Conservation (phyloP, 2,113 vertebrate genomes). For the Hoplias malabaricus region DNA sequence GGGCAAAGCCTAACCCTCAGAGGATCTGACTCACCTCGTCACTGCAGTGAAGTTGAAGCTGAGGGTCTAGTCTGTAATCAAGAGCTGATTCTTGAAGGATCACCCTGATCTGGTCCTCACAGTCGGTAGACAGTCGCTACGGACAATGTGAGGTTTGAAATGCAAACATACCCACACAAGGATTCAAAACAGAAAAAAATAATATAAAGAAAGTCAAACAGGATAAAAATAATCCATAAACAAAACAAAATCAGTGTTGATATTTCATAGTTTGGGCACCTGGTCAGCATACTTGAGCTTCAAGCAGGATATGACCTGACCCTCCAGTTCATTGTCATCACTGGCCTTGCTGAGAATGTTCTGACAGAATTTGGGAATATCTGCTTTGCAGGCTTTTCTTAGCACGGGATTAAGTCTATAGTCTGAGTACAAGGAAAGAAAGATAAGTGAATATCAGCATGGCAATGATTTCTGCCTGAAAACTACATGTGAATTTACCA, state of each 20-base stretch:
- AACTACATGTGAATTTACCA: not conserved
- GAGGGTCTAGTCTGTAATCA: constrained; percentile 87
- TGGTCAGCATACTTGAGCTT: constrained; percentile 96
- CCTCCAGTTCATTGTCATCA: constrained; percentile 90
- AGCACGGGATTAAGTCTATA: constrained; percentile 94
- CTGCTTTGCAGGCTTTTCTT: constrained; percentile 94
- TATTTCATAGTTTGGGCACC: constrained; percentile 65
- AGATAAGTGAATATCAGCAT: not conserved
- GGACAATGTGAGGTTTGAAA: not conserved
- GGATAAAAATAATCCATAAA: not conserved
- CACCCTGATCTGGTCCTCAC: constrained; percentile 87
- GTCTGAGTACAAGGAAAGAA: constrained; percentile 71
- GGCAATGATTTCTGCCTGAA: not conserved
- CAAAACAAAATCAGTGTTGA: not conserved
- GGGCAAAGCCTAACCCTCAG: not conserved
- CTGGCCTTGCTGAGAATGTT: constrained; percentile 85
- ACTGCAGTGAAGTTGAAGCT: constrained; percentile 86
- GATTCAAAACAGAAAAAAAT: not conserved
- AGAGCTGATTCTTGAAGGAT: constrained; percentile 89
- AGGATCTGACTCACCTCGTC: constrained; percentile 76
- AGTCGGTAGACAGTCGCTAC: constrained; percentile 85
- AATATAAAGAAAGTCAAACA: too few species aligned
- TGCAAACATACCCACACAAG: constrained; percentile 11
- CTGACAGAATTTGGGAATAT: constrained; percentile 97
- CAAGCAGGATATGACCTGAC: constrained; percentile 93